phyloP scores from a whole-genome alignment of 2,888 invertebrate genomes.

The Rhabditophanes sp. region DNA sequence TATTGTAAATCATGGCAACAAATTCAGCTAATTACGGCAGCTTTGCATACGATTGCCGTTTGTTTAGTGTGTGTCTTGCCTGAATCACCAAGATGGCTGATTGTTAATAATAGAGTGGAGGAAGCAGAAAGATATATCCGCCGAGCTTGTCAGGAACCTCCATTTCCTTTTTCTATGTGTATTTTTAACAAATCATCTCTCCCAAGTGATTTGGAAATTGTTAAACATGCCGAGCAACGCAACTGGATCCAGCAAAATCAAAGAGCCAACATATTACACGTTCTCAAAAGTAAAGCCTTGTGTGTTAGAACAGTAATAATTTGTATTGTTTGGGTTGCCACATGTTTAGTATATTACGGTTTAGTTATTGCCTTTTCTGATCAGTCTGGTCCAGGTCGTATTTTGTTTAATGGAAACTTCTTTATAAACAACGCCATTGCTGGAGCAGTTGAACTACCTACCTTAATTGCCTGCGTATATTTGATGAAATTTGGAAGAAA shows the following conservation, averaged over 20 bases:
- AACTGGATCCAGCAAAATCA: slow-evolving; percentile 30
- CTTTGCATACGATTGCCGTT: slow-evolving; percentile 37
- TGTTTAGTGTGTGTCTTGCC: slow-evolving; percentile 41
- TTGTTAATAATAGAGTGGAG: slow-evolving; percentile 37
- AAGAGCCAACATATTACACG: slow-evolving; percentile 22
- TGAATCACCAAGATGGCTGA: slow-evolving; percentile 41
- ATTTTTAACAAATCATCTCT: slow-evolving; percentile 33
- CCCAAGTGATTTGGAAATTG: slow-evolving; percentile 40
- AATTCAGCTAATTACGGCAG: slow-evolving; percentile 40
- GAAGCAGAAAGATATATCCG: slow-evolving; percentile 43
- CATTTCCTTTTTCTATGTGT: slow-evolving; percentile 39
- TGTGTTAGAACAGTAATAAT: slow-evolving; percentile 30
- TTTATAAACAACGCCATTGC: slow-evolving; percentile 43
- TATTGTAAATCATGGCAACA: slow-evolving; percentile 39
- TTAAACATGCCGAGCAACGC: slow-evolving; percentile 36
- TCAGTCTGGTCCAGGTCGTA: slow-evolving; percentile 40
- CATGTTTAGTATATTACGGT: slow-evolving; percentile 43
- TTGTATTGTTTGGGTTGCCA: slow-evolving; percentile 42
- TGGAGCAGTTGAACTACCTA: slow-evolving; percentile 42
- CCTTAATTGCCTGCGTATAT: slow-evolving; percentile 36
- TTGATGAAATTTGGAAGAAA: slow-evolving; percentile 37
- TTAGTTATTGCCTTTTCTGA: slow-evolving; percentile 41
- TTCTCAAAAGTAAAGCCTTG: slow-evolving; percentile 22
- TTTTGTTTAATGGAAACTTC: slow-evolving; percentile 41
- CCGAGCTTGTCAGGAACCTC: slow-evolving; percentile 38